phyloP scores from a whole-genome alignment of 2,888 invertebrate species.

The Drosophila hawaiiensis region DNA sequence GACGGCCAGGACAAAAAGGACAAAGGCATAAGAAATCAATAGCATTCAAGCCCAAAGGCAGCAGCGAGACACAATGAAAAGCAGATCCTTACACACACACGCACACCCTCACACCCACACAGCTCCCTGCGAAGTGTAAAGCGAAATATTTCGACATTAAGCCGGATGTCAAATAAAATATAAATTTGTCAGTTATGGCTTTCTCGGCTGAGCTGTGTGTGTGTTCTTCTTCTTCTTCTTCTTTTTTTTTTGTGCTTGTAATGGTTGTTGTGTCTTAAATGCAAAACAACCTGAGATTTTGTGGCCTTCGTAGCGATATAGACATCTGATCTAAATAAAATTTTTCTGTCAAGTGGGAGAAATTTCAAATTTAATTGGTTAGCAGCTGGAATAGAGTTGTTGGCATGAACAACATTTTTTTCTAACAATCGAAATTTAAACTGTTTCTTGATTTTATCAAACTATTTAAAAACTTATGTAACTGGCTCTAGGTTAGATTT shows the following conservation, averaged over 20 bases:
- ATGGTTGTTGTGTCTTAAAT: conserved; percentile 44
- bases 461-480: neutral
- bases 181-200: conserved; percentile 81
- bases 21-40: conserved; percentile 68
- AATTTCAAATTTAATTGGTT: neutral
- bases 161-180: conserved; percentile 80
- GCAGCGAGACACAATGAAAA: conserved; percentile 37
- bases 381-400: neutral
- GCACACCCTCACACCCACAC: neutral
- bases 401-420: neutral
- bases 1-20: conserved; percentile 35
- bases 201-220: conserved; percentile 31
- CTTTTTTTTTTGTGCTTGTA: neutral
- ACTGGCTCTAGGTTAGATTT: neutral
- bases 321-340: neutral
- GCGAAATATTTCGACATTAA: conserved; percentile 67
- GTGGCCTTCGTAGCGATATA: neutral
- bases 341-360: neutral
- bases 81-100: conserved; percentile 30
- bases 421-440: neutral
- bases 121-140: conserved; percentile 44
- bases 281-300: conserved; percentile 12
- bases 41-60: conserved; percentile 62
- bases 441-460: neutral
- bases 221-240: neutral